A percentile compares a stretch with the other conserved stretches of the same genome.
Evolutionary conservation across 1,140 invertebrate genomes (phyloP).

Genomic region (Bombus picipes): DNA sequence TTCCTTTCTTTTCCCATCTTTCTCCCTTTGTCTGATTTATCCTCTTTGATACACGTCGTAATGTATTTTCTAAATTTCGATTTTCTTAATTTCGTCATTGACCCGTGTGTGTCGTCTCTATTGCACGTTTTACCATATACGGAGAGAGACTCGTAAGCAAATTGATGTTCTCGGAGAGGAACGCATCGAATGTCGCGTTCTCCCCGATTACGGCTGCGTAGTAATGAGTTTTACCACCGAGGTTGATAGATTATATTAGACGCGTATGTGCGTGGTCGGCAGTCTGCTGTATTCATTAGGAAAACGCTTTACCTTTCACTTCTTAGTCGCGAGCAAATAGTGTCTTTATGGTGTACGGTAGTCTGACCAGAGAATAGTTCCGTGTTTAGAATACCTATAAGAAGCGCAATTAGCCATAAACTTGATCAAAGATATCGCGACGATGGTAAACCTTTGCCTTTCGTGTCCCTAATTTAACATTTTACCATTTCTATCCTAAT

Average conservation of each 20-base stretch:
- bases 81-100: not conserved
- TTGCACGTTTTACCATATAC: not conserved
- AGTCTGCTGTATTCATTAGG: slow-evolving; percentile 40
- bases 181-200: not conserved
- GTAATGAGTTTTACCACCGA: slow-evolving; percentile 7
- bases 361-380: not conserved
- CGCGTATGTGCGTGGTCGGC: slow-evolving; percentile 13
- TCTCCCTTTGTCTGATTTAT: too few species aligned
- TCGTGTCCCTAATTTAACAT: too few species aligned
- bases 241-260: slow-evolving; percentile 23
- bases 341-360: slow-evolving; percentile 23
- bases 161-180: not conserved
- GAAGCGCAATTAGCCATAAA: not conserved
- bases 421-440: not conserved
- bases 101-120: not conserved
- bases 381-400: slow-evolving; percentile 6
- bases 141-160: not conserved
- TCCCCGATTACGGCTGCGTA: not conserved
- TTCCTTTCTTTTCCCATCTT: too few species aligned
- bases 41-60: too few species aligned
- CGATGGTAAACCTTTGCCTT: not conserved
- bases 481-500: too few species aligned
- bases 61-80: not conserved
- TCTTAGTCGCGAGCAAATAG: slow-evolving; percentile 17
- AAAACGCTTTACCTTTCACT: slow-evolving; percentile 56